Base-by-base conservation (phyloP, 2,888 invertebrate species). In the Cartodere bifasciata region DNA sequence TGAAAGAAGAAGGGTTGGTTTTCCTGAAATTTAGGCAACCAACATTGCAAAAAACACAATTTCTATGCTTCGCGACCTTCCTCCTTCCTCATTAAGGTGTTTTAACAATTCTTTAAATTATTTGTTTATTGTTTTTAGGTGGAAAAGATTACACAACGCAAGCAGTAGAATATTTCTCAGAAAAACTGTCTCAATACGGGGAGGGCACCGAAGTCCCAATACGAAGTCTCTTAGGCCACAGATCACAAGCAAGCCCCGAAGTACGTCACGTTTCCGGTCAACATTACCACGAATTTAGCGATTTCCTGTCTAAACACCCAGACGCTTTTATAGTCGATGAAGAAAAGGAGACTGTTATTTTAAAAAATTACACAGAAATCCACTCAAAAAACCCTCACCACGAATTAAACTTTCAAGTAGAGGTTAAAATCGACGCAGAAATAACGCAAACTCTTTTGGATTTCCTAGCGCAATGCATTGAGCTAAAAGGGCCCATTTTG, bases 131-230 rank as follows among this genome's bases (percentile, higher is more conserved):
- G 16, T 27, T 47, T 49, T 20, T 64, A 39, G 76, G 77, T 43
- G 79, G 80, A 53, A 75, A 84, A 47, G 87, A 92, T 59, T 91
- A 91, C 60, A 92, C 90, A 48, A 79, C 83, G 53, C 95, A 95
- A 65, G 95, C 98, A 34, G 92, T 95, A 50, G 88, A 92, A 55
- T 98, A 95, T 67, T 98, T 98, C 64, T 84, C 87, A 32, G 77
- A 83, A 55, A 94, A 95, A 67, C 75, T 98, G 62, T 69, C 86
- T 41, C 88, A 95, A 63, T 92, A 97, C 60, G 94, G 97, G 35
- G 80, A 86, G 41, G 88, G 85, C 32, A 87, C 92, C 2, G 95
- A 97, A 68, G 90, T 98, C 42, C 95, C 94, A 3, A 90, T 97
- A 45, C 88, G 88, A 58, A 92, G 92, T 60, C 72, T 98, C 42